Conservation (phyloP, 2,113 vertebrate genomes). For the Noturus placidus region DNA sequence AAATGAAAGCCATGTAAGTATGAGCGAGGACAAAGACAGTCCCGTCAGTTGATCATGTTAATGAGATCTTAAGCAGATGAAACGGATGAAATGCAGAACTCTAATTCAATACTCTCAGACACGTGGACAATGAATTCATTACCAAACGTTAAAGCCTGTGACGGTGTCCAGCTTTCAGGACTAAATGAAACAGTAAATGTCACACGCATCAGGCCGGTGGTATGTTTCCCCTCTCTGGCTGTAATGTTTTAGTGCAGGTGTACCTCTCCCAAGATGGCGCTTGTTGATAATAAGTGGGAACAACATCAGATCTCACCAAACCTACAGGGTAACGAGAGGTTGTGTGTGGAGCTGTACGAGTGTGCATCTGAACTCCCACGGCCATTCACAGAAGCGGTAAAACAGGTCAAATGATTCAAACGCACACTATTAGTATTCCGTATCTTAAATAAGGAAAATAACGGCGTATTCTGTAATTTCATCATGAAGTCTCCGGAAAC, state of each 20-base stretch:
- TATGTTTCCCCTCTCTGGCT: conserved; percentile 9
- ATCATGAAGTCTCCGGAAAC: conserved; percentile 37
- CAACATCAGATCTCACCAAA: conserved; percentile 28
- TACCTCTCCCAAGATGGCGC: conserved; percentile 7
- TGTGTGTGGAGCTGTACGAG: background rate
- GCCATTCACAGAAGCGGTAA: conserved; percentile 30
- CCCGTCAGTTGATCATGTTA: conserved; percentile 35
- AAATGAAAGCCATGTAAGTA: conserved; percentile 40
- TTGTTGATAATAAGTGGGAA: conserved; percentile 28
- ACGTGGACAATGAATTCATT: conserved; percentile 53
- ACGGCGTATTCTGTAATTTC: conserved; percentile 38
- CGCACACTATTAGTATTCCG: conserved; percentile 36
- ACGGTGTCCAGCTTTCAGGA: conserved; percentile 42
- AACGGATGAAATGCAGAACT: conserved; percentile 51
- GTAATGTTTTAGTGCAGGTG: conserved; percentile 25
- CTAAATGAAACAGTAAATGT: conserved; percentile 52
- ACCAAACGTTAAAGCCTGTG: conserved; percentile 43
- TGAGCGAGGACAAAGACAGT: conserved; percentile 16
- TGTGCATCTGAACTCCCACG: background rate
- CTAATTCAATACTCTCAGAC: conserved; percentile 52
- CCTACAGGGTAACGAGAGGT: conserved; percentile 23
- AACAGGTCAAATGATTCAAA: conserved; percentile 40
- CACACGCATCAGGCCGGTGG: conserved; percentile 11
- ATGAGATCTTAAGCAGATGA: conserved; percentile 44
- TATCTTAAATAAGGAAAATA: conserved; percentile 37